Conservation (phyloP, 2,888 invertebrate species). For the Margaritifera margaritifera region DNA sequence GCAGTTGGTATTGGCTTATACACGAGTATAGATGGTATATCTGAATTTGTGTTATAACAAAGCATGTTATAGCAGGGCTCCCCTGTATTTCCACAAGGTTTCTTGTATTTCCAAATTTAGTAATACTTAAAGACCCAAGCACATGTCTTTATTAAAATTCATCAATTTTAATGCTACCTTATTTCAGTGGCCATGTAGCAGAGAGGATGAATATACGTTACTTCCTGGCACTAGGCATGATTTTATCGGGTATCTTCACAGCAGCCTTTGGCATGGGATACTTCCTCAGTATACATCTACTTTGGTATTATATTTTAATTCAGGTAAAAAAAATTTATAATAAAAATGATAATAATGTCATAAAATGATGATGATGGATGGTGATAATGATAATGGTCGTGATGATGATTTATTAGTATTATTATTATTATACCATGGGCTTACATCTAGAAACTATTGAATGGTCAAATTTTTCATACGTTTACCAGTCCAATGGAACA, state of each 20-base stretch:
- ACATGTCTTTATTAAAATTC: not conserved
- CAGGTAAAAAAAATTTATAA: constrained; percentile 78
- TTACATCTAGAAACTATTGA: too few relatives aligned
- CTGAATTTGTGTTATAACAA: too few relatives aligned
- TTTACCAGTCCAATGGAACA: too few relatives aligned
- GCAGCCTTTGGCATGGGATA: constrained; percentile 92
- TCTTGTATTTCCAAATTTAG: not conserved
- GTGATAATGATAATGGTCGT: too few relatives aligned
- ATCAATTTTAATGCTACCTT: constrained; percentile 11
- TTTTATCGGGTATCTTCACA: constrained; percentile 87
- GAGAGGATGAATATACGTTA: constrained; percentile 92
- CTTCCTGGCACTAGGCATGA: constrained; percentile 93
- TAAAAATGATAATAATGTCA: not conserved
- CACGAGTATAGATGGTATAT: too few relatives aligned
- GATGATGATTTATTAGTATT: too few relatives aligned
- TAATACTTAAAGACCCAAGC: not conserved
- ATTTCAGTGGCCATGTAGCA: constrained; percentile 86
- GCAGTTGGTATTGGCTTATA: too few relatives aligned
- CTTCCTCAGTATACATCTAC: constrained; percentile 84
- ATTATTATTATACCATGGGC: too few relatives aligned
- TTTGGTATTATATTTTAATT: constrained; percentile 86
- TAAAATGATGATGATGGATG: not conserved
- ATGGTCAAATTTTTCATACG: too few relatives aligned
- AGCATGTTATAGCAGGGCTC: too few relatives aligned
- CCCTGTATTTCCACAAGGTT: not conserved